Base-by-base conservation (phyloP, 2,888 invertebrate species). In the Abrostola triplasia region DNA sequence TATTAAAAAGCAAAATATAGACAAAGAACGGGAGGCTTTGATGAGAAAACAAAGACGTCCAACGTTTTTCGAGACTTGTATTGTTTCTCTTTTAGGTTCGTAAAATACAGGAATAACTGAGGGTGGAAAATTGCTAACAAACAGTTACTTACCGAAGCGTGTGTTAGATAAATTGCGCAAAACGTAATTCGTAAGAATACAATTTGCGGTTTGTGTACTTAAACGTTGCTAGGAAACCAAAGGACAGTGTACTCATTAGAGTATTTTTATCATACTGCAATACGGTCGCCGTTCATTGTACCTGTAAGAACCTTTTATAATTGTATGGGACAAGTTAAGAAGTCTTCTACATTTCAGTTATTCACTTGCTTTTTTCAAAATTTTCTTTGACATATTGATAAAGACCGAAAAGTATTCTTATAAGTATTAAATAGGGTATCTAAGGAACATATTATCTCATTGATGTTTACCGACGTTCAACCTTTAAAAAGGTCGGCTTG, bases 221-320 rank as follows among this genome's bases (percentile, higher is more conserved):
- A 40, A 48, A 12, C 67, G 80, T 80, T 77, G 79, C 80, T 80
- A 77, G 71, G 80, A 50, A 73, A 80, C 80, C 38, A 70, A 64
- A 71, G 65, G 76, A 78, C 73, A 72, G 52, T 71, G 74, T 69
- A 72, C 78, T 63, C 67, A 8, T 48, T 67, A 36, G 41, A 58
- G 51, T 66, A 64, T 67, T 61, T 68, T 36, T 57, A 59, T 51
- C 64, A 54, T 63, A 52, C 67, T 74, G 75, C 70, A 77, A 24
- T 76, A 76, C 55, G 61, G 50, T 52, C 35, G 54, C 38, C 52
- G 59, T 69, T 67, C 53, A 60, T 56, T 64, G 47, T 60, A 59
- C 36, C 51, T 69, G 41, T 40, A 67, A 64, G 51, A 37, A 55
- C 12, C 49, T 49, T n/a, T 60, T 52, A 51, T 64, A 49, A 62